These are phyloP conservation scores for Varanus salvator DNA, from an alignment of 2,113 vertebrate species.

Conservation along the genomic window DNA sequence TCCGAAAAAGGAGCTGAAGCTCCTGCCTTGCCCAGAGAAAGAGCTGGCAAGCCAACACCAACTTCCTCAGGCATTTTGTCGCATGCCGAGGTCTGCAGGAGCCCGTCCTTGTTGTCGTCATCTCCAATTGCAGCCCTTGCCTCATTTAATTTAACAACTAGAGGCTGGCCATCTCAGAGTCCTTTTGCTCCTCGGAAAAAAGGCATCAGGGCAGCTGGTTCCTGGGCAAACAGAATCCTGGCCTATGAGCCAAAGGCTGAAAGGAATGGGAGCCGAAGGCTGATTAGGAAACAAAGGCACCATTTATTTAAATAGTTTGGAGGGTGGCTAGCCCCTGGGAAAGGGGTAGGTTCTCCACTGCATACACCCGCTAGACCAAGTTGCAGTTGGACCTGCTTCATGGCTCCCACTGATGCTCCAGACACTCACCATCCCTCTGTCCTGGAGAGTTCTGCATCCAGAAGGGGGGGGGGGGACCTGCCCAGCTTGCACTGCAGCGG, in stretches of 20 bases:
- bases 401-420: not conserved
- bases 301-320: conserved; percentile 33
- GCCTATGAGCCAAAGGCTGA: not conserved
- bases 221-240: not conserved
- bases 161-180: not conserved
- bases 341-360: not conserved
- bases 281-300: conserved; percentile 14
- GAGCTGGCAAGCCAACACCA: not conserved
- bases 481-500: not conserved
- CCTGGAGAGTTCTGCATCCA: not conserved
- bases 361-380: not conserved
- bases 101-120: not conserved
- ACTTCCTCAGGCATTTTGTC: not conserved
- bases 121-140: not conserved
- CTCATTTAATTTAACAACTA: no score
- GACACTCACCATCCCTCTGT: not conserved
- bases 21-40: not conserved
- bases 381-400: not conserved
- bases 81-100: not conserved
- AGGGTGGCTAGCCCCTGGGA: not conserved
- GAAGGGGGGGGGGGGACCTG: no score
- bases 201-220: not conserved
- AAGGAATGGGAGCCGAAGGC: conserved; percentile 22
- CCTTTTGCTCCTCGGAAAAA: not conserved
- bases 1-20: not conserved